Evolutionary conservation across 2,113 vertebrate species (phyloP).

Genomic region (Columbina picui): DNA sequence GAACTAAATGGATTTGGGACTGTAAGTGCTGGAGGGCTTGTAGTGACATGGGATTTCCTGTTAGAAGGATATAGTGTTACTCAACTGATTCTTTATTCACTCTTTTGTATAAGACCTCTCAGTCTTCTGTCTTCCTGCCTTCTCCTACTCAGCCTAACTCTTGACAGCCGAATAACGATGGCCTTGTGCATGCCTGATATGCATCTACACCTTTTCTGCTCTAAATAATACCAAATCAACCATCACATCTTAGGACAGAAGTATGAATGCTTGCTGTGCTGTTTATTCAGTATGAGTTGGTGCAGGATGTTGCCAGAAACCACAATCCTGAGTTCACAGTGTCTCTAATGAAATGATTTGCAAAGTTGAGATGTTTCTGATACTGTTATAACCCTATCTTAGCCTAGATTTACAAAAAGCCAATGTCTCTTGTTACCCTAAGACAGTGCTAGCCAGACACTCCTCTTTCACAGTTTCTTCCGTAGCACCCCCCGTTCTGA

Average conservation of each 20-base stretch:
- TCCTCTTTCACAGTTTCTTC: neutral
- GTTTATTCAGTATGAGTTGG: neutral
- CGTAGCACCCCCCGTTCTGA: neutral
- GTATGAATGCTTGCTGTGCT: neutral
- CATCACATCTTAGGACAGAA: neutral
- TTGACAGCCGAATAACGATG: rapidly evolving
- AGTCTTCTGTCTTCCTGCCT: neutral
- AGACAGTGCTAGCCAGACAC: neutral
- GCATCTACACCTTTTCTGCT: neutral
- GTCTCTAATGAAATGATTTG: neutral
- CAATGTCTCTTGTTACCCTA: neutral
- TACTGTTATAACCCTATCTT: neutral
- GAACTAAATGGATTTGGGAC: neutral
- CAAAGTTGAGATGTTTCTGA: neutral
- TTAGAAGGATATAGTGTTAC: neutral
- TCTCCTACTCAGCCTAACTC: neutral
- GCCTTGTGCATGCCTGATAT: neutral
- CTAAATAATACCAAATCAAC: neutral
- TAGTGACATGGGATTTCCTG: neutral
- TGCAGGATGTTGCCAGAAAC: conserved; percentile 2
- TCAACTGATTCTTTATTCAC: neutral
- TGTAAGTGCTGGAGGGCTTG: neutral
- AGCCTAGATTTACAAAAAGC: neutral
- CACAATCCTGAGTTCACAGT: neutral
- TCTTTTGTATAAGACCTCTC: neutral